Evolutionary conservation across 2,888 invertebrate species (phyloP).

Genomic region (Ennomos fuscantarius): DNA sequence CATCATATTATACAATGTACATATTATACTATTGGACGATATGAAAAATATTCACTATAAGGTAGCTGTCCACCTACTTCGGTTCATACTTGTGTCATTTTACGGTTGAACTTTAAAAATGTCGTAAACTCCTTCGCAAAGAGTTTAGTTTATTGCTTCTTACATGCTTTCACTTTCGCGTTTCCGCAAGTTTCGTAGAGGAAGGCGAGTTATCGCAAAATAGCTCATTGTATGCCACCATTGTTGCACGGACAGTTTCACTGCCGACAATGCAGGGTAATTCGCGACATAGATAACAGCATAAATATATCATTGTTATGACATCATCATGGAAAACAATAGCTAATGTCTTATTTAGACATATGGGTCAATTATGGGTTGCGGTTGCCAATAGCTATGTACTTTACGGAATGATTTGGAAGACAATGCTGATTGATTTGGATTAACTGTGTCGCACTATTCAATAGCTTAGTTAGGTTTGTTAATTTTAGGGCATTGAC

Average conservation of each 20-base stretch:
- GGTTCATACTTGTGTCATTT: constrained; percentile 9
- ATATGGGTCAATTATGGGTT: constrained; percentile 8
- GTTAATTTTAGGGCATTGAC: too few relatives aligned
- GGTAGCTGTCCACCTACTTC: constrained; percentile 1
- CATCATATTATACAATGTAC: neutral
- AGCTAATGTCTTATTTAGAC: constrained; percentile 29
- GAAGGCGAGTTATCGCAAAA: constrained; percentile 67
- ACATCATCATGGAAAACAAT: constrained; percentile 61
- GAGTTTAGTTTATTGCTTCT: constrained; percentile 24
- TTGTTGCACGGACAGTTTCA: constrained; percentile 77
- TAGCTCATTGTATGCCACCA: constrained; percentile 66
- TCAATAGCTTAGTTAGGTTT: constrained; percentile 1
- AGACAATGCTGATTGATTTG: constrained; percentile 29
- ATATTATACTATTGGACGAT: neutral
- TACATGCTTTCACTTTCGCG: constrained; percentile 72
- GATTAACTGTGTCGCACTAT: constrained; percentile 23
- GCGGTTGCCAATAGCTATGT: constrained; percentile 32
- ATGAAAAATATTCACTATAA: neutral
- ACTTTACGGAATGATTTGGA: constrained; percentile 24
- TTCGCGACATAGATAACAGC: constrained; percentile 48
- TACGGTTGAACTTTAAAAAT: constrained; percentile 23
- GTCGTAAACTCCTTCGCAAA: constrained; percentile 20
- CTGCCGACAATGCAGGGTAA: constrained; percentile 50
- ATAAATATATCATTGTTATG: constrained; percentile 52
- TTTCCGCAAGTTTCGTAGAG: constrained; percentile 60